Evolutionary conservation across 92 coral and sea anemone species (phyloP).

Genomic region (Palythoa grandiflora): DNA sequence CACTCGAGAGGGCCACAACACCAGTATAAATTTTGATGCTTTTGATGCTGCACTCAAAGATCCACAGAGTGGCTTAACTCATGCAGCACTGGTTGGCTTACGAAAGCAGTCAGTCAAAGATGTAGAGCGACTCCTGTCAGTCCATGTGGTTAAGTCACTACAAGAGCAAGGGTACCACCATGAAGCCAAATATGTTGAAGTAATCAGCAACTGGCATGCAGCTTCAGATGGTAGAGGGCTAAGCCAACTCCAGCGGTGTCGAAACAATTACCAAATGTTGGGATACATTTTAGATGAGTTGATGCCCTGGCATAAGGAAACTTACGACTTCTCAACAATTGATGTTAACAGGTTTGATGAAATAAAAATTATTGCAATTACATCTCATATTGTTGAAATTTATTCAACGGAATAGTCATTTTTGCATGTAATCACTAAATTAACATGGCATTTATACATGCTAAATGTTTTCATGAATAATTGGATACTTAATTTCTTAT

Average conservation of each 20-base stretch:
- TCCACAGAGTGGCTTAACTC: slow-evolving; percentile 47
- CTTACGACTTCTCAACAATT: slow-evolving; percentile 44
- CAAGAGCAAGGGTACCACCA: slow-evolving; percentile 14
- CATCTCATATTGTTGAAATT: too few species aligned
- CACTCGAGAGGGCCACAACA: slow-evolving; percentile 36
- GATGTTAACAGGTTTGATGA: slow-evolving; percentile 40
- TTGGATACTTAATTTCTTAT: too few species aligned
- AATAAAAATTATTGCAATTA: too few species aligned
- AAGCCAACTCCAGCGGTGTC: slow-evolving; percentile 29
- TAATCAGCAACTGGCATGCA: slow-evolving; percentile 46
- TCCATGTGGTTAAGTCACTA: slow-evolving; percentile 22
- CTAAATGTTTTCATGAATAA: too few species aligned
- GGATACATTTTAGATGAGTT: slow-evolving; percentile 23
- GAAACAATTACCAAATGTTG: slow-evolving; percentile 34
- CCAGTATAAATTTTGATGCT: slow-evolving; percentile 15
- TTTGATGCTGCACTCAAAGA: slow-evolving; percentile 47
- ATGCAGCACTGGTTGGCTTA: slow-evolving; percentile 46
- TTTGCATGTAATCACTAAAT: too few species aligned
- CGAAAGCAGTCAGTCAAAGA: slow-evolving; percentile 47
- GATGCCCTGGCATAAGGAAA: slow-evolving; percentile 53
- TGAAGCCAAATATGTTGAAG: slow-evolving; percentile 40
- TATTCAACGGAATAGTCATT: too few species aligned
- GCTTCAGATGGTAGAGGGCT: slow-evolving; percentile 53
- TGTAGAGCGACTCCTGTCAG: slow-evolving; percentile 36
- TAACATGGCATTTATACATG: too few species aligned